Evolutionary conservation across 1,140 invertebrate species (phyloP).

Genomic region (Megathymus violae): DNA sequence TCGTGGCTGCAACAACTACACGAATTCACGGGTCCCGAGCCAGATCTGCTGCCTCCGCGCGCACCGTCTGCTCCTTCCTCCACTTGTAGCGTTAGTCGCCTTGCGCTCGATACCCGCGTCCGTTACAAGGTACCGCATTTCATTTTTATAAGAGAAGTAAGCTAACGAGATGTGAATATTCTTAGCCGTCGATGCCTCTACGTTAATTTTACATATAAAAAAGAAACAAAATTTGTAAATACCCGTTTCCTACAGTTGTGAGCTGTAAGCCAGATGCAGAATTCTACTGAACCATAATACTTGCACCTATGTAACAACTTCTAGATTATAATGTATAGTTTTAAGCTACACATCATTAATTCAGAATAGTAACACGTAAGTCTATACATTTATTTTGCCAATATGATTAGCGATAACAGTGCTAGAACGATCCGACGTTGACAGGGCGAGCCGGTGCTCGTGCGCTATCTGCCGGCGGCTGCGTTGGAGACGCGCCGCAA

Average conservation of each 20-base stretch:
- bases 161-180: too few relatives aligned
- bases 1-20: conserved; percentile 92
- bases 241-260: too few relatives aligned
- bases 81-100: conserved; percentile 86
- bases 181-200: too few relatives aligned
- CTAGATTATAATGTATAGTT: too few relatives aligned
- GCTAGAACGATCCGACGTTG: neutral
- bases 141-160: too few relatives aligned
- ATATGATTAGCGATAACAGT: neutral
- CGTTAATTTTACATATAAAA: too few relatives aligned
- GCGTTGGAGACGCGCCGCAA: conserved; percentile 90
- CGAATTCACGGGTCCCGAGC: conserved; percentile 90
- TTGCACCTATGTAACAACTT: too few relatives aligned
- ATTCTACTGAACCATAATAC: too few relatives aligned
- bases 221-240: too few relatives aligned
- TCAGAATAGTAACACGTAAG: too few relatives aligned
- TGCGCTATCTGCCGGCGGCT: conserved; percentile 88
- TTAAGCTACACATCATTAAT: too few relatives aligned
- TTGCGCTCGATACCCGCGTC: conserved; percentile 88
- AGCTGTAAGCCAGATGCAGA: too few relatives aligned
- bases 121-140: conserved; percentile 88
- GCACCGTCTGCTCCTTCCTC: conserved; percentile 86
- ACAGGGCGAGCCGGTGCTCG: conserved; percentile 93
- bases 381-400: neutral
- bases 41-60: conserved; percentile 84